These are phyloP conservation scores for Cenopis cana DNA, from an alignment of 2,888 invertebrate species.

Conservation along the genomic window DNA sequence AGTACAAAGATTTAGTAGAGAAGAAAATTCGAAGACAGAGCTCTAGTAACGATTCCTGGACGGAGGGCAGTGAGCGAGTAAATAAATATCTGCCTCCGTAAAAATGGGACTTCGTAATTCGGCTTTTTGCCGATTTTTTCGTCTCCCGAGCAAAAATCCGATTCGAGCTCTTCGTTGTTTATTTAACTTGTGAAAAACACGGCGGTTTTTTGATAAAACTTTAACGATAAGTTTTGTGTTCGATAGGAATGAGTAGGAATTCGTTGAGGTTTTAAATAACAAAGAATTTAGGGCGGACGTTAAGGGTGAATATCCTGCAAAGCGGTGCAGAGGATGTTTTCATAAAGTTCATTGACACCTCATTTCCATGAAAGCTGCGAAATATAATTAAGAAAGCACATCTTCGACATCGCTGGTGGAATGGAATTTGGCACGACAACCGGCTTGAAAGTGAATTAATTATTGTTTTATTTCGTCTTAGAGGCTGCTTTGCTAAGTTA, in stretches of 20 bases:
- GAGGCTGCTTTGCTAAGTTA: too few relatives aligned
- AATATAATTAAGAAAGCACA: too few relatives aligned
- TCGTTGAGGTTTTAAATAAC: neutral
- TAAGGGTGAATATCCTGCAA: too few relatives aligned
- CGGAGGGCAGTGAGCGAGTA: constrained; percentile 54
- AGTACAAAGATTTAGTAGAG: too few relatives aligned
- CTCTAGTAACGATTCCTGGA: constrained; percentile 45
- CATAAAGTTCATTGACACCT: too few relatives aligned
- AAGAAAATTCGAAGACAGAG: constrained; percentile 40
- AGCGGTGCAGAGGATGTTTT: too few relatives aligned
- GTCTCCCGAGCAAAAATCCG: constrained; percentile 26
- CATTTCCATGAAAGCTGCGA: too few relatives aligned
- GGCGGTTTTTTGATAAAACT: constrained; percentile 3
- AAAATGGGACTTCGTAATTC: constrained; percentile 59
- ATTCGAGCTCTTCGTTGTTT: constrained; percentile 26
- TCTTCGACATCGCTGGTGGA: too few relatives aligned
- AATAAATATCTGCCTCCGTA: constrained; percentile 63
- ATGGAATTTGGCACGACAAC: too few relatives aligned
- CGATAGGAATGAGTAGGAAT: neutral
- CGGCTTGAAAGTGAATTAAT: too few relatives aligned
- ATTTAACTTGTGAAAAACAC: constrained; percentile 30
- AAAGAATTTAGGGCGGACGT: neutral
- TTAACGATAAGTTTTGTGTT: neutral
- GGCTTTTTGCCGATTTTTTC: constrained; percentile 46
- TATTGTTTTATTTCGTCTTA: too few relatives aligned